These are phyloP conservation scores for Leucoraja erinaceus DNA, from an alignment of 2,113 vertebrate species.

Conservation along the genomic window DNA sequence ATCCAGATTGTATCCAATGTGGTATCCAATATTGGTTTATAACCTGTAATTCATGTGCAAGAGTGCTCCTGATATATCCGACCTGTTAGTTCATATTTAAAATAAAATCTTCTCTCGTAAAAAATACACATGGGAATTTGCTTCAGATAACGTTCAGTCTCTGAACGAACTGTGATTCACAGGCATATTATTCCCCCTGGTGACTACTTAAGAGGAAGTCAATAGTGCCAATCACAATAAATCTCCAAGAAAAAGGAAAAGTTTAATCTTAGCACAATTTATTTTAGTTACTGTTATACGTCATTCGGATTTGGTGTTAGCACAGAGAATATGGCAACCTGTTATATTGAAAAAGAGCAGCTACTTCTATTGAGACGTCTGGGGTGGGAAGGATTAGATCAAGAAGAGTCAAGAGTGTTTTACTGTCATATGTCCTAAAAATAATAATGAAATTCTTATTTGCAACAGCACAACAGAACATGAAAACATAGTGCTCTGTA, in stretches of 20 bases:
- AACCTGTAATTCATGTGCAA: background rate
- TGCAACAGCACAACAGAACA: no score
- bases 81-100: background rate
- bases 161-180: background rate
- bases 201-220: background rate
- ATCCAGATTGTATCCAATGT: background rate
- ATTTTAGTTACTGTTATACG: background rate
- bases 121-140: background rate
- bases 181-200: background rate
- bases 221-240: conserved; percentile 1
- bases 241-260: background rate
- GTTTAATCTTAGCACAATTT: background rate
- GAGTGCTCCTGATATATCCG: background rate
- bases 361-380: background rate
- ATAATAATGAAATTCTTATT: no score
- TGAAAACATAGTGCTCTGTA: no score
- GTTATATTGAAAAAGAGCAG: background rate
- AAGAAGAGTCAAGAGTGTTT: no score
- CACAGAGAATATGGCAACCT: background rate
- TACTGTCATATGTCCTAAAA: no score
- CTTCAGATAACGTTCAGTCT: background rate
- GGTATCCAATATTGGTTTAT: background rate
- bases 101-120: background rate
- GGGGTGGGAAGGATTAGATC: no score
- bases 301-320: background rate